Percentiles rank a stretch among this genome's conserved stretches.
Evolutionary conservation across 2,113 vertebrate species (phyloP).

Genomic region (Isurus oxyrinchus): DNA sequence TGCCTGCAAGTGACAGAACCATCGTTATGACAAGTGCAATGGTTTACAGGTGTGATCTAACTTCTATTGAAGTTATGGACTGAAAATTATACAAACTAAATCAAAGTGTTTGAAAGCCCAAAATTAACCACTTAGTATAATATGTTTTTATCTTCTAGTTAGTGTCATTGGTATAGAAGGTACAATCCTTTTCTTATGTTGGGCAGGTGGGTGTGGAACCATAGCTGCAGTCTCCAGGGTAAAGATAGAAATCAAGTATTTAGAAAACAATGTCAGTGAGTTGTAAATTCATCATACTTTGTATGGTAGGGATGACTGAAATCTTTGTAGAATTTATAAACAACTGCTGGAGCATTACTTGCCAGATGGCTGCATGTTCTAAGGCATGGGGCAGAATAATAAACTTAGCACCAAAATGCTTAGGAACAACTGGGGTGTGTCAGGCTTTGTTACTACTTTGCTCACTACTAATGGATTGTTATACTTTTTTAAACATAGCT

Average conservation of each 20-base stretch:
- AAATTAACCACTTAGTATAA: neutral
- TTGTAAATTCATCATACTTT: slow-evolving; percentile 38
- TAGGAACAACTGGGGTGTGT: slow-evolving; percentile 16
- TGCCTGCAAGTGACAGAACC: neutral
- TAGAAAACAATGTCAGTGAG: slow-evolving; percentile 39
- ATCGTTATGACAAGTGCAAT: neutral
- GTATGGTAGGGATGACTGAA: slow-evolving; percentile 35
- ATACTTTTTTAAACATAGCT: neutral
- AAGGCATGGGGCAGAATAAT: slow-evolving; percentile 17
- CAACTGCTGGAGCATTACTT: slow-evolving; percentile 34
- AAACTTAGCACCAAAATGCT: slow-evolving; percentile 27
- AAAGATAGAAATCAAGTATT: slow-evolving; percentile 37
- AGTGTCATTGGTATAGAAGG: neutral
- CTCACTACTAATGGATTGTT: neutral
- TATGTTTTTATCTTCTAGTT: neutral
- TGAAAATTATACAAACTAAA: neutral
- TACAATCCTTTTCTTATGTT: neutral
- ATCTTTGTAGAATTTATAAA: slow-evolving; percentile 39
- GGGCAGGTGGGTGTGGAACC: slow-evolving; percentile 9
- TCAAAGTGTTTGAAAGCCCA: neutral
- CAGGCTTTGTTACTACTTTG: slow-evolving; percentile 21
- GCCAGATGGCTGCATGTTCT: slow-evolving; percentile 35
- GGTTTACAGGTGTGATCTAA: neutral
- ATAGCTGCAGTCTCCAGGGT: slow-evolving; percentile 16
- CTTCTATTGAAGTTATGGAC: neutral